Evolutionary conservation across 1,140 invertebrate species (phyloP), one percentile per base, ranked within the genome.

Genomic region (Matsumurasca onukii): DNA sequence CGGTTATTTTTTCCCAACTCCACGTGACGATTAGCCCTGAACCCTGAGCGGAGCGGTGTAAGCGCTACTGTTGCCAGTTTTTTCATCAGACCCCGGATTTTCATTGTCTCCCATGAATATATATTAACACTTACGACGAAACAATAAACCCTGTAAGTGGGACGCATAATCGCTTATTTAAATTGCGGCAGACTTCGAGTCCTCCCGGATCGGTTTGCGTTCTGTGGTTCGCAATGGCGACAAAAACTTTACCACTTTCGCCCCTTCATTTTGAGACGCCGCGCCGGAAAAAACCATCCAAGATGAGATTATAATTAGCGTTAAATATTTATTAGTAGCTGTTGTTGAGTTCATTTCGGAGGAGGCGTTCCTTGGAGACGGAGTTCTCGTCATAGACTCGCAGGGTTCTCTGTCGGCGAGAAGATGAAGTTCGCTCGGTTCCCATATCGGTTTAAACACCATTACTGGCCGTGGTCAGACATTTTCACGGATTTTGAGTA

Each of bases 111-210:
- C 20, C 22, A 59, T 59, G 55, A 59, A 59, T 59, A 59, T 59
- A 59, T 59, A 59, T 59, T 59, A 59, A 59, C 55, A 22, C 22
- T 24, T 59, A 59, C 15, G 5, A 13, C 55, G 22, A 22, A 22
- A 59, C 55, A 59, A 24, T n/a, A 52, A 59, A 59, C 55, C 55
- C 55, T 59, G 12, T 24, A 24, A 59, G 55, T 59, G 55, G 55
- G 24, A 25, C 15, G 49, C 12, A 13, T 59, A 59, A 59, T 24
- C 55, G 55, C 55, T 59, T 59, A 22, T 59, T 24, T 5, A 59
- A 59, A 39, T 39, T 39, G 5, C 34, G 34, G n/a, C n/a, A n/a
- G n/a, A n/a, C 34, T 39, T 39, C 34, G 34, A 5, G 5, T 39
- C 17, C 17, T 39, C 17, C 17, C 34, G 25, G 24, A 59, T 27